Base-by-base conservation (phyloP, 2,113 vertebrate genomes). In the Polypterus bichir region DNA sequence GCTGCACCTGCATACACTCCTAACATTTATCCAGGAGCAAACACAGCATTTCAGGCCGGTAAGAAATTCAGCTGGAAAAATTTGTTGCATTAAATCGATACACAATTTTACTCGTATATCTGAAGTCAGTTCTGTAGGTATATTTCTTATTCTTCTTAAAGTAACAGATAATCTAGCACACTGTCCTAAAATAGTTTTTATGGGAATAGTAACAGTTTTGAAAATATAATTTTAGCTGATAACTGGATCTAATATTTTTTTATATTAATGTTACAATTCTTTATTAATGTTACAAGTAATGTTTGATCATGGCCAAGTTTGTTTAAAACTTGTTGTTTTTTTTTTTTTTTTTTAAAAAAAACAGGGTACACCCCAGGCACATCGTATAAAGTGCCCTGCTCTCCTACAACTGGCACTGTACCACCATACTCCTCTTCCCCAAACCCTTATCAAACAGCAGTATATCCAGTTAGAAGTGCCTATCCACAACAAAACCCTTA, bases 371-470 rank as follows among this genome's bases (percentile, higher is more conserved):
- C 89, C 48, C 90, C 93, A 9, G 94, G 92, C 64, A 93, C 94
- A 65, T 91, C 92, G 0, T 98, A 97, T 75, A 98, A 98, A 89
- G 92, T 98, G 73, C 93, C 95, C 71, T 98, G 95, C 78, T 97
- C 94, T 59, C 94, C 95, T 60, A 94, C 88, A 67, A 93, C 91
- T 5, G 95, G 93, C 59, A 85, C 89, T 5, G 89, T 95, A 65
- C 92, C 94, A 3, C 91, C 93, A 0, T 97, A 96, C 51, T 95
- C 94, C 3, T 91, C 95, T 0, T 95, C 95, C 9, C 91, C 93
- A 0, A 97, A 88, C 68, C 92, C 93, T 10, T 98, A 97, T 65
- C 88, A 81, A 71, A 83, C 93, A 45, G 92, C 93, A 5, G 84
- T 97, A 59, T 98, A 97, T 73, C 93, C 93, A 0, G 87, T 98